These are phyloP conservation scores for Oreotrochilus melanogaster DNA, from an alignment of 2,113 vertebrate genomes.

Conservation along the genomic window DNA sequence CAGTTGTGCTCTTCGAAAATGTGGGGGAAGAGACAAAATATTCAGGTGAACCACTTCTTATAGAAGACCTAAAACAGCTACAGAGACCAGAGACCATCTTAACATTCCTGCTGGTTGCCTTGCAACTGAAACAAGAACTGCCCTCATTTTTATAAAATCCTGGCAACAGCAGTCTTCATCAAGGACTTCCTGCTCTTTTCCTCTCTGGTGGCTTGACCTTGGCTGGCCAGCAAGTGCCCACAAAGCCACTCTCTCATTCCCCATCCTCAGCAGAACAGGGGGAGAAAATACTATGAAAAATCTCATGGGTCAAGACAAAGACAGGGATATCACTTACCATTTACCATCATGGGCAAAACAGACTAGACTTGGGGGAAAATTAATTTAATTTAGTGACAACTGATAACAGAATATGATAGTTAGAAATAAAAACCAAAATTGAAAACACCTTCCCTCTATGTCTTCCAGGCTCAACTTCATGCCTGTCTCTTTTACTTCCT, in stretches of 20 bases:
- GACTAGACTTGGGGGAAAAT: neutral
- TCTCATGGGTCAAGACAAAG: fast-evolving
- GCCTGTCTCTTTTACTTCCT: neutral
- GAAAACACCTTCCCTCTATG: neutral
- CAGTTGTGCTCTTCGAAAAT: neutral
- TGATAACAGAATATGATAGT: neutral
- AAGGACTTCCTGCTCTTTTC: neutral
- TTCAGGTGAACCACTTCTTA: neutral
- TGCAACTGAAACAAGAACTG: neutral
- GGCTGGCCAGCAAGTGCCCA: neutral
- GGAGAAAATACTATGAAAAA: neutral
- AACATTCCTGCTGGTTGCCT: neutral
- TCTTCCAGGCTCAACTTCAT: neutral
- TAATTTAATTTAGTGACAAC: neutral
- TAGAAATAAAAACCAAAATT: neutral
- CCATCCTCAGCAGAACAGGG: neutral
- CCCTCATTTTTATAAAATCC: neutral
- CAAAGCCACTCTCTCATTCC: fast-evolving
- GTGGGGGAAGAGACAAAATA: neutral
- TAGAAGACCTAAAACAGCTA: neutral
- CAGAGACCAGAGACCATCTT: neutral
- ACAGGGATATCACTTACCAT: neutral
- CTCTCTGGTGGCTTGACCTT: neutral
- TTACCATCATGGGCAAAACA: neutral
- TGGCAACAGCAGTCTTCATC: neutral